Conservation (phyloP, 2,113 vertebrate species). For the Oncorhynchus keta region DNA sequence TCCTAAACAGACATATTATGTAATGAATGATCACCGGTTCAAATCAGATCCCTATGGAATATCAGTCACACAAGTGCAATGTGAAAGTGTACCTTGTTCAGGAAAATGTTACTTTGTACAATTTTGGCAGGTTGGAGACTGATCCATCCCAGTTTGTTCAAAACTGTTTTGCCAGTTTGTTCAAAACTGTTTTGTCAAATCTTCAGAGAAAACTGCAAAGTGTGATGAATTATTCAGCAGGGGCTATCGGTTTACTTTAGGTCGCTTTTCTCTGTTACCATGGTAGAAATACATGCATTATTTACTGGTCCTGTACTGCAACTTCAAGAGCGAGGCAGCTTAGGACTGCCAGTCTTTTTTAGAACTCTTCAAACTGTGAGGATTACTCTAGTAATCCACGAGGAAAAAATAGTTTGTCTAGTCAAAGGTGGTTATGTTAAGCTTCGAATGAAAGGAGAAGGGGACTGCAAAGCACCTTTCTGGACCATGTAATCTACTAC, state of each 20-base stretch:
- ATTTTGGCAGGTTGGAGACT: background rate
- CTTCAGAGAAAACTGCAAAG: conserved; percentile 67
- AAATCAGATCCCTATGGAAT: background rate
- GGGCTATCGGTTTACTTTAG: conserved; percentile 83
- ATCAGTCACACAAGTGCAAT: too few relatives aligned
- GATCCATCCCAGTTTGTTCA: conserved; percentile 13
- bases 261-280: conserved; percentile 82
- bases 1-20: background rate
- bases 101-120: background rate
- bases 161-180: conserved; percentile 38
- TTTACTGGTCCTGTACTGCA: conserved; percentile 74
- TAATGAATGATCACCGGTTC: background rate
- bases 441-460: conserved; percentile 51
- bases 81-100: background rate
- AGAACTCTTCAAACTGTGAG: conserved; percentile 57
- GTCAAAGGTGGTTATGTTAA: conserved; percentile 18
- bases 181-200: conserved; percentile 54
- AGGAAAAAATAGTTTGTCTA: conserved; percentile 51
- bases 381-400: conserved; percentile 66
- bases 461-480: conserved; percentile 40
- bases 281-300: conserved; percentile 87
- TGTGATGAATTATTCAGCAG: conserved; percentile 81
- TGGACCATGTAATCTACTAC: conserved; percentile 77
- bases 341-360: conserved; percentile 68
- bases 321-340: conserved; percentile 69